phyloP scores from a whole-genome alignment of 2,888 invertebrate species.

The Blera fallax region DNA sequence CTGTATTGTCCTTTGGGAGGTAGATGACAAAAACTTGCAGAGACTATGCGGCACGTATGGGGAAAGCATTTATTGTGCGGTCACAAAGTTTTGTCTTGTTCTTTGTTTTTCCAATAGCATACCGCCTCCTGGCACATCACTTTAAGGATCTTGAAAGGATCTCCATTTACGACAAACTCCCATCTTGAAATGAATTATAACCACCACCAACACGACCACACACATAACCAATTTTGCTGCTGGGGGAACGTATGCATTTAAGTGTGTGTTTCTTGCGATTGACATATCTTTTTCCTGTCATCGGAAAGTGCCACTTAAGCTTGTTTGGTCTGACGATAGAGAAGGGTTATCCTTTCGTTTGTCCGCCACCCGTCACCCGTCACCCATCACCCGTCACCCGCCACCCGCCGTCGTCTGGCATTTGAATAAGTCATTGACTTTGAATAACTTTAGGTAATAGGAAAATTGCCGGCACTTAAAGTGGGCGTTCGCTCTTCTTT shows the following conservation, averaged over 20 bases:
- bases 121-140: slow-evolving; percentile 33
- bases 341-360: slow-evolving; percentile 63
- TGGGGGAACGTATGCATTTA: not conserved
- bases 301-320: slow-evolving; percentile 73
- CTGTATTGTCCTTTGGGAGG: slow-evolving; percentile 55
- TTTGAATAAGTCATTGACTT: slow-evolving; percentile 72
- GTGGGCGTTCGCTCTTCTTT: slow-evolving; percentile 1
- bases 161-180: slow-evolving; percentile 31
- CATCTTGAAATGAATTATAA: slow-evolving; percentile 65
- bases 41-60: slow-evolving; percentile 65
- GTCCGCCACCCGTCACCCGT: too few species aligned
- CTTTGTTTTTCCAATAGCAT: slow-evolving; percentile 60
- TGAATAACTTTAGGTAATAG: slow-evolving; percentile 60
- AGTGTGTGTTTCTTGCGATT: slow-evolving; percentile 61
- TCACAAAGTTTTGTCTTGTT: slow-evolving; percentile 69
- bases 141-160: slow-evolving; percentile 46
- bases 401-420: slow-evolving; percentile 11
- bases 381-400: too few species aligned
- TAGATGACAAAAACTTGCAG: slow-evolving; percentile 67
- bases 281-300: slow-evolving; percentile 73
- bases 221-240: not conserved
- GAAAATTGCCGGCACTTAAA: slow-evolving; percentile 55
- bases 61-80: slow-evolving; percentile 70
- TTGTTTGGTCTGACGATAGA: slow-evolving; percentile 59
- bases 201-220: slow-evolving; percentile 20